A percentile compares a stretch with the other conserved stretches of the same genome.
phyloP scores from a whole-genome alignment of 1,140 invertebrate species.

The Diploscapter pachys region DNA sequence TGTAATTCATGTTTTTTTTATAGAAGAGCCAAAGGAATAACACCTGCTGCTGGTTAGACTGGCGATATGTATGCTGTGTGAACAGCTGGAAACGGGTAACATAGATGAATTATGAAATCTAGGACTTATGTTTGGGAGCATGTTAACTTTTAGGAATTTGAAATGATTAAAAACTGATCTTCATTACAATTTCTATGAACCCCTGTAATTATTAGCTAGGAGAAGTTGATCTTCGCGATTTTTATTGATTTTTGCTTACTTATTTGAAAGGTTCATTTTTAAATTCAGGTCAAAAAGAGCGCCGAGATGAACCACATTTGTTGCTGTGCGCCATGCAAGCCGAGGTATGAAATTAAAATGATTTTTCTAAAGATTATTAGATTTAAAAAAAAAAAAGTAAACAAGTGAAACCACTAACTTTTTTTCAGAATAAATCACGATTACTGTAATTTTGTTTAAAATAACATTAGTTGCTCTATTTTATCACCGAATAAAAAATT shows the following conservation, averaged over 20 bases:
- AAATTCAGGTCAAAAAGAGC: constrained; percentile 13
- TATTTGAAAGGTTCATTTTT: constrained; percentile 1
- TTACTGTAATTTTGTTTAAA: constrained; percentile 9
- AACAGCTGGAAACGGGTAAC: not conserved
- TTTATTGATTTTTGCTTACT: not conserved
- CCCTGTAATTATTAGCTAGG: not conserved
- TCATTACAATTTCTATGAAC: not conserved
- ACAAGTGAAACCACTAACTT: not conserved
- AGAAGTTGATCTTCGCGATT: not conserved
- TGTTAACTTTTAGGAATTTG: not conserved
- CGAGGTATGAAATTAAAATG: constrained; percentile 59
- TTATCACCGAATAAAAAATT: too few species aligned
- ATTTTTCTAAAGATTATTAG: too few species aligned
- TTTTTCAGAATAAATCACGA: not conserved
- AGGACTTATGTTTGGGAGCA: not conserved
- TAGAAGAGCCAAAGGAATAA: not conserved
- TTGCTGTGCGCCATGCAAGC: constrained; percentile 41
- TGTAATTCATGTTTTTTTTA: not conserved
- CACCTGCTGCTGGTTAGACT: constrained; percentile 16
- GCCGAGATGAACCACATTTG: constrained; percentile 35
- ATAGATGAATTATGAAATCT: too few species aligned
- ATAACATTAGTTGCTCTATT: not conserved
- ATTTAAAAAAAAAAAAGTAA: too few species aligned
- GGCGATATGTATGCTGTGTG: constrained; percentile 12
- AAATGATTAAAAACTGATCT: not conserved